Evolutionary conservation across 2,113 vertebrate species (phyloP).

Genomic region (Xiphophorus couchianus): DNA sequence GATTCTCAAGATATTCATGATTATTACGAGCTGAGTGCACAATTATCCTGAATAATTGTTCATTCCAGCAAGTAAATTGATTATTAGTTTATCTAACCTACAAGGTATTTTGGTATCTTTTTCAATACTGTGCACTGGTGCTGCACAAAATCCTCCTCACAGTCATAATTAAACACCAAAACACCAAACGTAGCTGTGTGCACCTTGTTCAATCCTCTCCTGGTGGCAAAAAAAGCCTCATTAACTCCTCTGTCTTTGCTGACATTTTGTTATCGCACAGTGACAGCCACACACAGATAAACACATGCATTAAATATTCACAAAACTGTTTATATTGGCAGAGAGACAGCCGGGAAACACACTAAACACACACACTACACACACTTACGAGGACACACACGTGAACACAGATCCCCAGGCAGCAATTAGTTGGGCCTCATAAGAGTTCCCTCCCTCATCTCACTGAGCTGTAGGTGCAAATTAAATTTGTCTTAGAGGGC

Average conservation of each 20-base stretch:
- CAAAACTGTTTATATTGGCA: constrained; percentile 70
- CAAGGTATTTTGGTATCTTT: constrained; percentile 30
- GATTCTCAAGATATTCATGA: neutral
- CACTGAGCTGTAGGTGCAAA: constrained; percentile 82
- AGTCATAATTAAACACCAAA: constrained; percentile 52
- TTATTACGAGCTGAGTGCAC: neutral
- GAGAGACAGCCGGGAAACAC: constrained; percentile 34
- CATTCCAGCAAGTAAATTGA: neutral
- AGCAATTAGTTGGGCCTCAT: constrained; percentile 92
- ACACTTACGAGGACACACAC: constrained; percentile 80
- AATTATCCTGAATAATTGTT: neutral
- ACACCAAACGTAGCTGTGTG: constrained; percentile 39
- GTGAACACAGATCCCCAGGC: constrained; percentile 77
- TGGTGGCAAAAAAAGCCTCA: constrained; percentile 62
- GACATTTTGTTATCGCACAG: constrained; percentile 77
- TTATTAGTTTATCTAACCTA: constrained; percentile 6
- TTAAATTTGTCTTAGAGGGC: constrained; percentile 83
- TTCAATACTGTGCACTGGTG: constrained; percentile 15
- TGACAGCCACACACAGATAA: constrained; percentile 72
- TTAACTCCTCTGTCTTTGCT: constrained; percentile 75
- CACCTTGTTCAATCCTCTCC: constrained; percentile 48
- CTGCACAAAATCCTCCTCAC: constrained; percentile 40
- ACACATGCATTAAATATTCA: constrained; percentile 72
- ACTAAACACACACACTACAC: constrained; percentile 11
- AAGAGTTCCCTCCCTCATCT: constrained; percentile 85